Evolutionary conservation across 2,113 vertebrate genomes (phyloP).

Genomic region (Bolborhynchus lineola): DNA sequence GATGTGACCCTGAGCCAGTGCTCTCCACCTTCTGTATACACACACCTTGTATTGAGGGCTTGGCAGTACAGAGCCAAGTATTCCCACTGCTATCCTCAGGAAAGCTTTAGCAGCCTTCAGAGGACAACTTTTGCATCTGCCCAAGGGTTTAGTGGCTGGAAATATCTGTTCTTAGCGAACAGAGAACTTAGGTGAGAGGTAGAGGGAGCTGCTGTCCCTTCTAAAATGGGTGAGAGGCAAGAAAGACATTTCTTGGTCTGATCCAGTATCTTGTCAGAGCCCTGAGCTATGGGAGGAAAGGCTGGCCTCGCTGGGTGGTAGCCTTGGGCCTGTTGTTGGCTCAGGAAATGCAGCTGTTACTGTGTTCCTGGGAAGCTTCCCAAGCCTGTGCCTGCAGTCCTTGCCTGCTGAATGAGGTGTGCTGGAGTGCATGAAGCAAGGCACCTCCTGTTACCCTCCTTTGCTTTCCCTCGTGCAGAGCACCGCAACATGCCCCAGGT

Average conservation of each 20-base stretch:
- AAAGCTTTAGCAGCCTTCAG: background rate
- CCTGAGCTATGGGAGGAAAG: background rate
- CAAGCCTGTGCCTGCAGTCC: background rate
- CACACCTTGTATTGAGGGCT: background rate
- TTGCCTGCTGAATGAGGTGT: background rate
- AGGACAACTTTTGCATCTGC: background rate
- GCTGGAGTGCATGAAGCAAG: background rate
- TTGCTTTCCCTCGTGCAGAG: conserved; percentile 72
- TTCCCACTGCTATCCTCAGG: background rate
- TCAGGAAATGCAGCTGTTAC: background rate
- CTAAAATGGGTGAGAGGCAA: background rate
- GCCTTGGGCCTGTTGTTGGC: background rate
- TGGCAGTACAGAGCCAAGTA: background rate
- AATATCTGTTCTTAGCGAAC: background rate
- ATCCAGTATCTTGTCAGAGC: background rate
- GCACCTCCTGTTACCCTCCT: background rate
- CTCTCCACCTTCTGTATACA: background rate
- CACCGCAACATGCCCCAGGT: conserved; percentile 98
- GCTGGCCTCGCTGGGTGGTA: background rate
- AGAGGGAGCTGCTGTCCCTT: conserved; percentile 24
- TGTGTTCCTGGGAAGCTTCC: background rate
- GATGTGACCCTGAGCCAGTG: background rate
- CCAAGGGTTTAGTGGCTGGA: background rate
- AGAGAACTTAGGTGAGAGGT: background rate
- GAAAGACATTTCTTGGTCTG: background rate